These are phyloP conservation scores for Tetramorium simillimum DNA, from an alignment of 1,140 invertebrate species.

Conservation along the genomic window DNA sequence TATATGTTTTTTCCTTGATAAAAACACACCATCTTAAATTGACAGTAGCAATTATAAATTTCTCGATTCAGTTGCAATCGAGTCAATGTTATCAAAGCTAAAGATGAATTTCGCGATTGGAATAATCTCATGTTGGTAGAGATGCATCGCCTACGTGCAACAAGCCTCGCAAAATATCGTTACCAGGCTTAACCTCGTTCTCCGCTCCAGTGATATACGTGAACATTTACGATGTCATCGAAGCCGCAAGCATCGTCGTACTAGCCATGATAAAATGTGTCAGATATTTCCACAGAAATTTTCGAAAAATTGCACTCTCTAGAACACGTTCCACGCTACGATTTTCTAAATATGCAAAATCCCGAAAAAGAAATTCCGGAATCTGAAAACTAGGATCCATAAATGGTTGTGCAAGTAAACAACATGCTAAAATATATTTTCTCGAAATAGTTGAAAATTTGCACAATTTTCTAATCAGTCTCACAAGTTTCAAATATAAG, in stretches of 20 bases:
- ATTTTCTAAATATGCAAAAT: constrained; percentile 4
- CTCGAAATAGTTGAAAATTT: background rate
- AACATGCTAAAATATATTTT: background rate
- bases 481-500: background rate
- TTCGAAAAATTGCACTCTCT: constrained; percentile 26
- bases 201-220: constrained; percentile 29
- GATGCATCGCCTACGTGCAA: constrained; percentile 21
- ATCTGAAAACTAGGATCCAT: background rate
- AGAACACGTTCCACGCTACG: background rate
- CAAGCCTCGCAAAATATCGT: constrained; percentile 50
- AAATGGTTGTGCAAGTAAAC: background rate
- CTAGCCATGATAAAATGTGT: constrained; percentile 51
- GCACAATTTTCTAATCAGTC: background rate
- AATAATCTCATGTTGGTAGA: constrained; percentile 23
- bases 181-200: constrained; percentile 56
- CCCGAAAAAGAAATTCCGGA: background rate
- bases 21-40: background rate
- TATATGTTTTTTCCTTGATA: background rate
- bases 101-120: constrained; percentile 30
- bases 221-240: constrained; percentile 49
- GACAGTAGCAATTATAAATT: constrained; percentile 14
- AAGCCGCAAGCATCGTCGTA: constrained; percentile 22
- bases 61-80: constrained; percentile 9
- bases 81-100: background rate
- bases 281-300: constrained; percentile 21